Base-by-base conservation (phyloP, 2,113 vertebrate genomes). In the Aldabrachelys gigantea region DNA sequence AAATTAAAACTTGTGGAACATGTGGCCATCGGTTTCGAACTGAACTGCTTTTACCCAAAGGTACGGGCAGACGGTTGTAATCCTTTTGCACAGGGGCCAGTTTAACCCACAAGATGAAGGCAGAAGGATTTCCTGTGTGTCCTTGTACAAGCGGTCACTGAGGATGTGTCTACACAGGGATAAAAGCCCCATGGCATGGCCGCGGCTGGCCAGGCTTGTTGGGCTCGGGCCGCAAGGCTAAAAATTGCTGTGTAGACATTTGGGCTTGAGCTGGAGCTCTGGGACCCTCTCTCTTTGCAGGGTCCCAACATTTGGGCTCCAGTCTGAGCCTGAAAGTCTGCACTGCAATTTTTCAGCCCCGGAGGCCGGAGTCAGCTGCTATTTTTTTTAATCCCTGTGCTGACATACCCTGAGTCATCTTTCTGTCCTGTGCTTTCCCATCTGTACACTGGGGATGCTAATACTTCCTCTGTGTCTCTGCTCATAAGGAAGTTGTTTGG, bases 31-130 rank as follows among this genome's bases (percentile, higher is more conserved):
- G 27, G 27, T 97, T 97, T 52, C 93, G 87, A 4, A 65, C 96
- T 24, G 98, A 98, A 85, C 95, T 98, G 87, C 93, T 98, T 35
- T 96, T 98, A 75, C 98, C 98, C 84, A 96, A 96, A 97, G 98
- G 98, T 98, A 94, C 96, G 93, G 50, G 81, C 2, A 1, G 1
- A 4, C 24, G 1, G 1, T 17, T 0, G 0, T 7, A 47, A 8
- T 19, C 41, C 75, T 0, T 82, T 1, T 17, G 41, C 0, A 4
- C 1, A 31, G 59, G 31, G 56, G 19, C n/a, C n/a, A 38, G 35
- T 22, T 38, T 19, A 19, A 21, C 7, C 35, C 35, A n/a, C 62
- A 84, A 25, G 41, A 76, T 76, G 72, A 78, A 78, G 24, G 13
- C 5, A 47, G 41, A 78, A 78, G 27, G 24, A 78, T 27, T 44